These are phyloP conservation scores for Pelecanoides urinatrix DNA, from an alignment of 2,113 vertebrate species.

Conservation along the genomic window DNA sequence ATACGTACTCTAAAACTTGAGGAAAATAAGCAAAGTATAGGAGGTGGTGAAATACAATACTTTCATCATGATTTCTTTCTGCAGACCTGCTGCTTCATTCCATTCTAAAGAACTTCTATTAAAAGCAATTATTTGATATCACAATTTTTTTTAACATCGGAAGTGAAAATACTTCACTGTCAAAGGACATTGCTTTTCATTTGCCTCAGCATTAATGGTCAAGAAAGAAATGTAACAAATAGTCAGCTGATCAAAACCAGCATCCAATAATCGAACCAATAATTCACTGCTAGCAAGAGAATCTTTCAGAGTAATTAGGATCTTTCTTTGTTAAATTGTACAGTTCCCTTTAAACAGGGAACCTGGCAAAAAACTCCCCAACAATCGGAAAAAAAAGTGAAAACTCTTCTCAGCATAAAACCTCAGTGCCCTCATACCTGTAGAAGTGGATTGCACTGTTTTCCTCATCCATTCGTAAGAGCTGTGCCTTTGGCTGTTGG, in stretches of 20 bases:
- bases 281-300: background rate
- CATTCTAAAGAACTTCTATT: background rate
- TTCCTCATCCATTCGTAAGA: slow-evolving; percentile 92
- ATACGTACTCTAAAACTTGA: background rate
- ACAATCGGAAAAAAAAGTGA: background rate
- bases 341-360: background rate
- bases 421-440: slow-evolving; percentile 74
- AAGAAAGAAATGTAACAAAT: background rate
- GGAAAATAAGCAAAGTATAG: background rate
- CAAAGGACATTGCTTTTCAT: background rate
- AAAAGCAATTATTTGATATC: background rate
- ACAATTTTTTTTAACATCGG: background rate
- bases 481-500: slow-evolving; percentile 82
- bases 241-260: background rate
- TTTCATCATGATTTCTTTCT: background rate
- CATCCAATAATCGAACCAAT: background rate
- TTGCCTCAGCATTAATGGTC: background rate
- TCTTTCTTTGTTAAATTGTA: background rate
- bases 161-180: background rate
- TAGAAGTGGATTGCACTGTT: slow-evolving; percentile 87
- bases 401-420: background rate
- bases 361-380: background rate
- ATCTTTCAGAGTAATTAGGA: background rate
- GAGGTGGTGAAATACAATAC: background rate
- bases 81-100: background rate